Evolutionary conservation across 2,888 invertebrate species (phyloP).

Genomic region (Noctua pronuba): DNA sequence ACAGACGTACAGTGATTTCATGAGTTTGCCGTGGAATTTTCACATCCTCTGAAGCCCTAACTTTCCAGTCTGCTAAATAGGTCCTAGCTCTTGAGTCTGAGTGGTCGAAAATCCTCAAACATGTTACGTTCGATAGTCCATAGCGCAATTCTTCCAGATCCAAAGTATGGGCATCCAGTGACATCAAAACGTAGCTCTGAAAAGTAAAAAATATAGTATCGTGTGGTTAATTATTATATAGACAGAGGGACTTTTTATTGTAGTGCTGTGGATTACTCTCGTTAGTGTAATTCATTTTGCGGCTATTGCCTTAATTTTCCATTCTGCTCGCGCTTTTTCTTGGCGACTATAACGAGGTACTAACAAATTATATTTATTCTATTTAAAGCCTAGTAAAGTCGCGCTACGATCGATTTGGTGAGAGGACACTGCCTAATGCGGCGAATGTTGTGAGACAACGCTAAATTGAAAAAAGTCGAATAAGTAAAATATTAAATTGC

Average conservation of each 20-base stretch:
- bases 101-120: conserved; percentile 92
- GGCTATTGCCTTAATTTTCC: conserved; percentile 22
- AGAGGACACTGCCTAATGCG: neutral
- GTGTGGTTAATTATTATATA: conserved; percentile 1
- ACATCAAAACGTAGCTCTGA: conserved; percentile 87
- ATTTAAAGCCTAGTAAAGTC: neutral
- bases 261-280: neutral
- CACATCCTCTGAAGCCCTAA: conserved; percentile 74
- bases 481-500: neutral
- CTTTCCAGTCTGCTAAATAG: conserved; percentile 88
- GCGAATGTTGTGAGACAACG: neutral
- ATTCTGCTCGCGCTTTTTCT: conserved; percentile 22
- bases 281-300: conserved; percentile 33
- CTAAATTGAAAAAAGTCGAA: neutral
- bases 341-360: conserved; percentile 15
- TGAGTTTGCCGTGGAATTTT: conserved; percentile 79
- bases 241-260: neutral
- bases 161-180: conserved; percentile 92
- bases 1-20: conserved; percentile 81
- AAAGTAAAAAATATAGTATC: conserved; percentile 29
- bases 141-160: conserved; percentile 91
- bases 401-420: neutral
- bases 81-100: conserved; percentile 87
- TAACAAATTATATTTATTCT: conserved; percentile 23
- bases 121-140: conserved; percentile 93